Evolutionary conservation across 2,888 invertebrate genomes (phyloP), one percentile per base, ranked within the genome.

Genomic region (Onchidella celtica): DNA sequence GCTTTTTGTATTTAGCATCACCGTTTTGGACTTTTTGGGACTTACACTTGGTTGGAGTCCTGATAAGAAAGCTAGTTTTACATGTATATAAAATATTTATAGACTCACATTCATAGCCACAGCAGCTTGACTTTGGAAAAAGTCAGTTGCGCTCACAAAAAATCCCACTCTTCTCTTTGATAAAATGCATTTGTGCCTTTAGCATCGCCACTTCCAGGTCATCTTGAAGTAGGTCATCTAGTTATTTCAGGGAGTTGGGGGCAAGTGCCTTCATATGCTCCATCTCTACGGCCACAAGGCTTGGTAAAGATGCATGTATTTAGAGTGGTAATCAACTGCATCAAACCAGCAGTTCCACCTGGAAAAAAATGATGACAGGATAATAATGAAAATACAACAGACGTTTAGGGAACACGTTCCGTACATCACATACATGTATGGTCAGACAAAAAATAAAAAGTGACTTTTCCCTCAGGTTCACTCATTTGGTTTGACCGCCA

Each of bases 281-380:
- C 47, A 47, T 47, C 47, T 47, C 47, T 11, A 11, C 47, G 17
- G 6, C 47, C 6, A 47, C 17, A 17, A 47, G 17, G 6, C 9
- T 17, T 17, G 17, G n/a, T 61, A 61, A 61, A 6, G 6, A n/a
- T 61, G 6, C 4, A 61, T 14, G n/a, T 61, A n/a, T n/a, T 24
- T 4, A 6, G n/a, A 9, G n/a, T 61, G 61, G n/a, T 61, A 61
- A 4, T 61, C 4, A n/a, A 61, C 61, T 14, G 24, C n/a, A 14
- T 61, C 61, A 61, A 61, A 61, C 61, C 61, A 61, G 61, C 61
- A 14, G 61, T 6, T 61, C 61, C n/a, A 61, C 61, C 61, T 61
- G 27, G 6, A 61, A 21, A 21, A 61, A 4, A 47, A 17, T 47
- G n/a, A n/a, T n/a, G n/a, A n/a, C n/a, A n/a, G n/a, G n/a, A n/a